phyloP scores from a whole-genome alignment of 2,888 invertebrate species.

The Oscheius myriophilus region DNA sequence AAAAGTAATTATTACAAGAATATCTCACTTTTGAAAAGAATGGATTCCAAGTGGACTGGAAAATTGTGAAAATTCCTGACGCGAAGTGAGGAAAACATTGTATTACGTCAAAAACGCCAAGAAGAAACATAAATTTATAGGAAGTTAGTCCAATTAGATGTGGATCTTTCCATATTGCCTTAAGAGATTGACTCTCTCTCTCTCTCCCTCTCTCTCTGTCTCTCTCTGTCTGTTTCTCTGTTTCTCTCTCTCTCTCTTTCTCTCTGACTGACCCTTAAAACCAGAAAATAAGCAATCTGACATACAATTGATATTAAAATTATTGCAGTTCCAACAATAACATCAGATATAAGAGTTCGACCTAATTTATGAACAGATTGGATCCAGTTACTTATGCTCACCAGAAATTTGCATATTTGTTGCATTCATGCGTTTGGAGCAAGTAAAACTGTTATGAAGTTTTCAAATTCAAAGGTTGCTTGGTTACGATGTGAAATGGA shows the following conservation, averaged over 20 bases:
- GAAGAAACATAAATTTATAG: conserved; percentile 20
- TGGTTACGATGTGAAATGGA: too few relatives aligned
- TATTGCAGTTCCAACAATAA: conserved; percentile 13
- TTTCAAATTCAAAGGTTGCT: too few relatives aligned
- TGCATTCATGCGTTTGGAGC: too few relatives aligned
- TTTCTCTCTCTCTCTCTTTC: too few relatives aligned
- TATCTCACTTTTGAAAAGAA: background rate
- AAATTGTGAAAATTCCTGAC: conserved; percentile 16
- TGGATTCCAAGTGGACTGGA: background rate
- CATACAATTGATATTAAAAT: background rate
- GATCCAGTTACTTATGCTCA: too few relatives aligned
- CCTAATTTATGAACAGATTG: too few relatives aligned
- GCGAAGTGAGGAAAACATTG: conserved; percentile 17
- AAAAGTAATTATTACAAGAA: background rate
- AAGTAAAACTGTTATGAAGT: too few relatives aligned
- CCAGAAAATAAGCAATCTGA: conserved; percentile 1
- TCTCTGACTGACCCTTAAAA: conserved; percentile 14
- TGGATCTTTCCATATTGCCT: too few relatives aligned
- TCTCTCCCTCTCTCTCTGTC: too few relatives aligned
- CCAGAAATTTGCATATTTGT: too few relatives aligned
- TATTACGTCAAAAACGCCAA: conserved; percentile 12
- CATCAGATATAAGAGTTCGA: background rate
- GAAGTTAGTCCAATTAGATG: background rate
- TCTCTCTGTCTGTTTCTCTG: too few relatives aligned
- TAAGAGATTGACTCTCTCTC: too few relatives aligned